Evolutionary conservation across 2,888 invertebrate species (phyloP).

Genomic region (Drosophila cognata): DNA sequence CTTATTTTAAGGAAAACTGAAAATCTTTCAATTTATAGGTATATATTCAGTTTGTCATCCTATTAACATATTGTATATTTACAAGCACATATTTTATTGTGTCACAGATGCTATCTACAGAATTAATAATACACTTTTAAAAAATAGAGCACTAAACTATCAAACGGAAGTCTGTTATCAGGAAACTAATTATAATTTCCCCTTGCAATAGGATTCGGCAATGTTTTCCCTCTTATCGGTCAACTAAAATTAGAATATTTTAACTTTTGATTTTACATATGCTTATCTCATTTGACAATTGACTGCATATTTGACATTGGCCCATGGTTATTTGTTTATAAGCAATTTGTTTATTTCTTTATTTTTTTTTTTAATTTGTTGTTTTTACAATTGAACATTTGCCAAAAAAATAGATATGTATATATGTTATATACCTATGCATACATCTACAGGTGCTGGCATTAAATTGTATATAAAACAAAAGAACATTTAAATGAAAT

Average conservation of each 20-base stretch:
- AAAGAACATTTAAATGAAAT: conserved; percentile 22
- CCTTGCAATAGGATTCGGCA: background rate
- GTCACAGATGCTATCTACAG: background rate
- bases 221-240: conserved; percentile 22
- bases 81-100: background rate
- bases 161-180: conserved; percentile 15
- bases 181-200: conserved; percentile 1
- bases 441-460: conserved; percentile 5
- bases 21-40: background rate
- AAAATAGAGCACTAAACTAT: background rate
- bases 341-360: conserved; percentile 31
- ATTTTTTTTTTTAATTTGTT: conserved; percentile 36
- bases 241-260: conserved; percentile 12
- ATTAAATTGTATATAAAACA: conserved; percentile 33
- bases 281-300: conserved; percentile 13
- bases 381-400: conserved; percentile 57
- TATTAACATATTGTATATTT: background rate
- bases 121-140: background rate
- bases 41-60: background rate
- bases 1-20: background rate
- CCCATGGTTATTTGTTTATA: conserved; percentile 43
- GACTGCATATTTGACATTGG: conserved; percentile 66
- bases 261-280: conserved; percentile 6
- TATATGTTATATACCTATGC: conserved; percentile 6
- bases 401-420: conserved; percentile 55